A percentile compares a stretch with the other conserved stretches of the same genome.
phyloP scores from a whole-genome alignment of 2,797 vertebrate genomes.

The Mastacembelus armatus region DNA sequence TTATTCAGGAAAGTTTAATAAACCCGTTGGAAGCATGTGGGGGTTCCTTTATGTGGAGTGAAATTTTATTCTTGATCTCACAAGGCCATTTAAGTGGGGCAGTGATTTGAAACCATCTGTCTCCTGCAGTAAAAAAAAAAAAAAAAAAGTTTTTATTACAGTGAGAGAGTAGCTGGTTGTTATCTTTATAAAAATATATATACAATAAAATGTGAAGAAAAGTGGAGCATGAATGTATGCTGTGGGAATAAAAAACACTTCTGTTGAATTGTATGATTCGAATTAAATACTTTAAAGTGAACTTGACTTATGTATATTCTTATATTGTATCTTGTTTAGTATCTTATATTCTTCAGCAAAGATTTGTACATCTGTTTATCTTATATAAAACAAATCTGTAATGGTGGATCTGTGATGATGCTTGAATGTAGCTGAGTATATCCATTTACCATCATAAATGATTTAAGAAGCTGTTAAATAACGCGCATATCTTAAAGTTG shows the following conservation, averaged over 20 bases:
- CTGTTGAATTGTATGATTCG: background rate
- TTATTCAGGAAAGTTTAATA: constrained; percentile 3
- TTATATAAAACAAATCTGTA: constrained; percentile 20
- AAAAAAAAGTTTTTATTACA: constrained; percentile 4
- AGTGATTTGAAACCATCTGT: constrained; percentile 21
- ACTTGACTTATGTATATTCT: background rate
- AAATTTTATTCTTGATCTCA: constrained; percentile 18
- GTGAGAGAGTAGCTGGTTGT: background rate
- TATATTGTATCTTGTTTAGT: background rate
- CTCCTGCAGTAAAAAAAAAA: background rate
- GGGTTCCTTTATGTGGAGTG: background rate
- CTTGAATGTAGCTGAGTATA: constrained; percentile 5
- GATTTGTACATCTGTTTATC: constrained; percentile 7
- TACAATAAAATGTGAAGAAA: background rate
- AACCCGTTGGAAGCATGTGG: background rate
- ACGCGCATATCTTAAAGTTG: background rate
- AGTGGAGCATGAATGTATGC: background rate
- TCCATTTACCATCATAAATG: constrained; percentile 26
- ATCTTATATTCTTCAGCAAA: background rate
- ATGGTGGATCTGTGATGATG: constrained; percentile 16
- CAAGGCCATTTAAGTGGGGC: constrained; percentile 11
- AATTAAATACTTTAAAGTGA: background rate
- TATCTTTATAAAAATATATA: background rate
- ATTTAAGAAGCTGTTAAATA: constrained; percentile 27
- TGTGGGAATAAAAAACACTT: background rate